Base-by-base conservation (phyloP, 2,888 invertebrate species). In the Ganaspis brasiliensis region DNA sequence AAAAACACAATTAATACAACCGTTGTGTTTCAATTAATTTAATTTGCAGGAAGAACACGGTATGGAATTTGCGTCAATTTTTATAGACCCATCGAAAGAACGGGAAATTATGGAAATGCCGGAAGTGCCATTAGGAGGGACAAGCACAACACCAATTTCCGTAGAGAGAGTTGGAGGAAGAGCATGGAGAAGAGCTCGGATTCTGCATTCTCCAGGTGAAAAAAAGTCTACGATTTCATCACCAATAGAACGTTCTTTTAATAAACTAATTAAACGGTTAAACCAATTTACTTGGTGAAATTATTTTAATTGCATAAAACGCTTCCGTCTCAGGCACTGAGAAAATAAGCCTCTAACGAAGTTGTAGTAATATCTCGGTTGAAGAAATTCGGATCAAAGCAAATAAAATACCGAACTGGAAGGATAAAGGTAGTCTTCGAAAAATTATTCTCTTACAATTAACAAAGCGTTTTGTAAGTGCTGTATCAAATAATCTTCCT, bases 21-120 rank as follows among this genome's bases (percentile, higher is more conserved):
- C 19, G 0, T 10, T 40, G 1, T 35, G 2, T 0, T n/a, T 14
- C n/a, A 74, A 35, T 6, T 19, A 21, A 35, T 67, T 31, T 14
- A 40, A 74, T 74, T 79, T 76, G 40, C 85, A 95, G 95, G 96
- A 49, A 96, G 96, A 92, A 97, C 97, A 14, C 95, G 98, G 35
- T 99, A 97, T 91, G 99, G 99, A 52, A 97, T 99, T 83, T 99
- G 99, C 92, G 97, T 99, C 77, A 99, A 99, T 92, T 99, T 99
- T 92, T 99, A 98, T 92, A 95, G 99, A 72, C 97, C 98, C 8
- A 95, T 98, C 84, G 97, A 97, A 91, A 94, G 95, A 79, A 93
- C 94, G 80, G 93, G 93, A 5, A 67, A 45, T n/a, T 24, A 67
- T 67, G 87, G 81, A 24, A 85, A 84, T 81, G 89, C 79, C 79